These are phyloP conservation scores for Leptinotarsa lineolata DNA, from an alignment of 1,140 invertebrate species.

Conservation along the genomic window DNA sequence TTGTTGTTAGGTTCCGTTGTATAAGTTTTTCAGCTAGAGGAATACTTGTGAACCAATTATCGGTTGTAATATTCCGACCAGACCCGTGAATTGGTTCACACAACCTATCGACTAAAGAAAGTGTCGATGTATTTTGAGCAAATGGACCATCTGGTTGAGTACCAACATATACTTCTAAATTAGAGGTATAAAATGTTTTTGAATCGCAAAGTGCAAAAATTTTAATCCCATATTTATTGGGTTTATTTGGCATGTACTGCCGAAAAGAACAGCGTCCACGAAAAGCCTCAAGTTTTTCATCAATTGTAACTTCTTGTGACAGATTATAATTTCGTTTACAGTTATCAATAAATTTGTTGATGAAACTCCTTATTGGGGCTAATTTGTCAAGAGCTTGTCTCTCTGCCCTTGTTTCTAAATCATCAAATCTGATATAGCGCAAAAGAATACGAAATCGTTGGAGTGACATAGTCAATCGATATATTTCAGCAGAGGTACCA, in stretches of 20 bases:
- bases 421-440: no score
- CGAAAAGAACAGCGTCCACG: slow-evolving; percentile 12
- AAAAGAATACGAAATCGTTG: no score
- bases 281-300: slow-evolving; percentile 23
- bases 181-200: background rate
- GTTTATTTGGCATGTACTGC: slow-evolving; percentile 11
- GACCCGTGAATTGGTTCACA: slow-evolving; percentile 39
- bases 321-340: background rate
- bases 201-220: slow-evolving; percentile 6
- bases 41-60: slow-evolving; percentile 53
- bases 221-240: slow-evolving; percentile 24
- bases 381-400: background rate
- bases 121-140: slow-evolving; percentile 9
- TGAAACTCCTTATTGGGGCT: background rate
- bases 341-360: background rate
- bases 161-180: slow-evolving; percentile 26
- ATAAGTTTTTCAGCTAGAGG: slow-evolving; percentile 32
- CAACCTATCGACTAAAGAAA: slow-evolving; percentile 27
- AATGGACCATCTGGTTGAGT: slow-evolving; percentile 14
- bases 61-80: slow-evolving; percentile 48
- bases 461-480: no score
- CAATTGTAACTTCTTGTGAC: background rate
- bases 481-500: no score
- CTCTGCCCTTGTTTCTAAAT: no score
- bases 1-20: slow-evolving; percentile 41